Base-by-base conservation (phyloP, 1,140 invertebrate genomes). In the Drosophila arizonae region DNA sequence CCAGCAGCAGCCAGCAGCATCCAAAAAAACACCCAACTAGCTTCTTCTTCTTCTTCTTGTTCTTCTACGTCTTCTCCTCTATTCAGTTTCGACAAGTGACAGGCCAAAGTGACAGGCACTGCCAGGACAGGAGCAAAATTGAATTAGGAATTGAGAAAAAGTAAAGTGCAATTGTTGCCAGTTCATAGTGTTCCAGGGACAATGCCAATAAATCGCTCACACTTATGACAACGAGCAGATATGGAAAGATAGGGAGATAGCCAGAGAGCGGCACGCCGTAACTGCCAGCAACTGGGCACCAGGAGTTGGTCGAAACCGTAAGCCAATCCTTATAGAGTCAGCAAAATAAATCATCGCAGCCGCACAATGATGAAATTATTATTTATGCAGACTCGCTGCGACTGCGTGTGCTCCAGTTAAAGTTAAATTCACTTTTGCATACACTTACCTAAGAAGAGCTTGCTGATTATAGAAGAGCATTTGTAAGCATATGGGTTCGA, bases 311-410 rank as follows among this genome's bases (percentile, higher is more conserved):
- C 65, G 73, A 76, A 65, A 64, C 67, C 55, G 58, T 76, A 81
- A 76, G 60, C 30, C 75, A 72, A 84, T 88, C 84, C 84, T 88
- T 88, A 80, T 88, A 88, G 73, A 80, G 84, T 51, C 72, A 54
- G 54, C 69, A 50, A 88, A 89, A 90, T 90, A 90, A 90, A 90
- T 90, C 89, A 90, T 85, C 67, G 54, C 72, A 61, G 72, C 56
- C 56, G 73, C 79, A 88, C 89, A 90, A 90, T 90, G 89, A 90
- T 90, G 89, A 90, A 90, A 90, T 90, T 90, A 90, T 90, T 90
- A 90, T 90, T 90, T 90, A 90, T 90, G 89, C 77, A 90, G 75
- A 76, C 60, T 72, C 79, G 68, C 62, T 57, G 69, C 36, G 15
- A 60, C 72, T 79, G 79, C 79, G 79, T 85, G 68, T 80, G 81